Evolutionary conservation across 1,140 invertebrate species (phyloP), one percentile per base, ranked within the genome.

Genomic region (Pissodes strobi): DNA sequence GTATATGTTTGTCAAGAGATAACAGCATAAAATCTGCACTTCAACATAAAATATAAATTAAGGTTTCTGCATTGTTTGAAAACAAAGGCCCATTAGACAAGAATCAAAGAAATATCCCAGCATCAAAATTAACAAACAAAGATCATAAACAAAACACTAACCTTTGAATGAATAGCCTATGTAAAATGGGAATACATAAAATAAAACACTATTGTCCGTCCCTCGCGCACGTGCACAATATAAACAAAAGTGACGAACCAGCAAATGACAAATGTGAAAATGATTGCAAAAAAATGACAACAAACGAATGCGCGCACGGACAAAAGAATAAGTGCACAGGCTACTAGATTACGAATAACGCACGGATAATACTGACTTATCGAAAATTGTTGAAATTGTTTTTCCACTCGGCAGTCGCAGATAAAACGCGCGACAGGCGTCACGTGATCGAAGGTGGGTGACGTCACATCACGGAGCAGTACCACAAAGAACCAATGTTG

Each of bases 331-430:
- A 23, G 22, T 25, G 43, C 21, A 41, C 56, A 23, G 2, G 39
- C 41, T 46, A 58, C 53, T 43, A 15, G 34, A 56, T 56, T 56
- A 46, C 25, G 56, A 46, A 58, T 58, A 45, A 27, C 21, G 41
- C 56, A 56, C 52, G 52, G 56, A 46, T 58, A 46, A 58, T 9
- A 58, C 56, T 48, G 56, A 58, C 56, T 58, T 46, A 58, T 58
- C 41, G 56, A 58, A 58, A 58, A 46, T 58, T 58, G 56, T 58
- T 58, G 23, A 48, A 58, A 58, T 58, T 46, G 25, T 58, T 58
- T 45, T 58, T 58, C 56, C 56, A 34, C 56, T 23, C 38, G 18
- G 38, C 39, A 22, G 53, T 58, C 12, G 56, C 56, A 58, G 56
- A 58, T 58, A 58, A 52, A 58, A 45, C 43, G 56, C 43, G 39